Percentiles rank a stretch among this genome's conserved stretches.
phyloP scores from a whole-genome alignment of 2,797 vertebrate genomes.

The Megaceryle alcyon region DNA sequence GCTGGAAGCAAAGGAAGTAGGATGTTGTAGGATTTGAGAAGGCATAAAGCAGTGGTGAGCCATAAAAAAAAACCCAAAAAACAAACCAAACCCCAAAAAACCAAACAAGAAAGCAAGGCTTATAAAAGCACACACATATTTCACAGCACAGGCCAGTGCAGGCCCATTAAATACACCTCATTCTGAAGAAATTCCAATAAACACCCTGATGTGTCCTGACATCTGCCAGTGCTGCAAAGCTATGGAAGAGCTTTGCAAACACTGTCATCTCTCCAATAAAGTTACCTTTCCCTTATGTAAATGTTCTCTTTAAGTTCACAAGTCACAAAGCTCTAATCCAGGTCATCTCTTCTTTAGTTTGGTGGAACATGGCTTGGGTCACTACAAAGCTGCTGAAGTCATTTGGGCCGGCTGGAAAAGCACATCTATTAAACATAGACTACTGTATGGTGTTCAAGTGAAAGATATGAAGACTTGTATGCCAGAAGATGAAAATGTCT shows the following conservation, averaged over 20 bases:
- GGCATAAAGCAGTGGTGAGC: neutral
- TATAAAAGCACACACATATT: neutral
- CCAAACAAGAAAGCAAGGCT: neutral
- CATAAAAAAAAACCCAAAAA: neutral
- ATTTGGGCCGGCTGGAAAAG: neutral
- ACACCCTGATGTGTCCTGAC: neutral
- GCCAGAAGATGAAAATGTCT: neutral
- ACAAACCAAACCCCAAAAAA: too few relatives aligned
- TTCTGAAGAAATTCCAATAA: neutral
- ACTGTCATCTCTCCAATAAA: rapidly evolving
- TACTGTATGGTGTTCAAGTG: neutral
- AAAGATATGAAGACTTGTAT: neutral
- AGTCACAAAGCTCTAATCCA: neutral
- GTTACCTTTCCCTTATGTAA: neutral
- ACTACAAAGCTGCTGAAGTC: neutral
- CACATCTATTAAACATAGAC: neutral
- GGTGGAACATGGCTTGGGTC: neutral
- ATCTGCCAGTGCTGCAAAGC: neutral
- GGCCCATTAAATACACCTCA: neutral
- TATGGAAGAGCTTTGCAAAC: neutral
- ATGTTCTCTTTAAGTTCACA: neutral
- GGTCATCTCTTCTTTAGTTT: neutral
- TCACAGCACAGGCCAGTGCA: neutral
- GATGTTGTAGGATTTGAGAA: neutral
- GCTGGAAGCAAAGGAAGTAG: neutral